Evolutionary conservation across 2,888 invertebrate species (phyloP).

Genomic region (Pristionchus exspectatus): DNA sequence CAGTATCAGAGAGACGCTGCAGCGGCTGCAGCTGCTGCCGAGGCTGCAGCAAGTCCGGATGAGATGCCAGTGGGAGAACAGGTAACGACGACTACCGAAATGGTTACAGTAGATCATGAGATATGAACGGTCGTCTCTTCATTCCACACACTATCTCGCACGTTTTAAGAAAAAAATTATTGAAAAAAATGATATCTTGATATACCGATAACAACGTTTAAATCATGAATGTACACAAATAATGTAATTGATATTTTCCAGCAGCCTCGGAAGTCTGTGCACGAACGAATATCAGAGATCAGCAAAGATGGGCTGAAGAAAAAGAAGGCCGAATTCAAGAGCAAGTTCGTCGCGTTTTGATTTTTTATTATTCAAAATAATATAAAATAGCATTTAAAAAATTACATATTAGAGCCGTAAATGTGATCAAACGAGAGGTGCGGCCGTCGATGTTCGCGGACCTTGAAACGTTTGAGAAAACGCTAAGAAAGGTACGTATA

Average conservation of each 20-base stretch:
- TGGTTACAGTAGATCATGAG: too few relatives aligned
- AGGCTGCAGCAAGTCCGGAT: background rate
- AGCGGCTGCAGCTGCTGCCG: background rate
- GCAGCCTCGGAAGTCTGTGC: background rate
- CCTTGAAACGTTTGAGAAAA: background rate
- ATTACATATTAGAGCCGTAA: background rate
- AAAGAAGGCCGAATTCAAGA: background rate
- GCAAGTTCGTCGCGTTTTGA: background rate
- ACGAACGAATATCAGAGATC: background rate
- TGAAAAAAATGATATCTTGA: too few relatives aligned
- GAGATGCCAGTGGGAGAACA: too few relatives aligned
- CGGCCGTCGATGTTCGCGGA: background rate
- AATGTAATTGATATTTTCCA: background rate
- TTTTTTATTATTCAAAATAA: background rate
- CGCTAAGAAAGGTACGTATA: background rate
- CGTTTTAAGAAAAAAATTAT: too few relatives aligned
- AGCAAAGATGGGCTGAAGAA: background rate
- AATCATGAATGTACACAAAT: background rate
- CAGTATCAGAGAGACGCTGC: background rate
- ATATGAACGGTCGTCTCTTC: too few relatives aligned
- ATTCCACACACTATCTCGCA: too few relatives aligned
- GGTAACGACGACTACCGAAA: too few relatives aligned
- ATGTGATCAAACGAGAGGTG: background rate
- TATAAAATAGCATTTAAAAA: background rate
- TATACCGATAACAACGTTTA: too few relatives aligned